Conservation (phyloP, 2,888 invertebrate genomes). For the Ectemnius cavifrons region DNA sequence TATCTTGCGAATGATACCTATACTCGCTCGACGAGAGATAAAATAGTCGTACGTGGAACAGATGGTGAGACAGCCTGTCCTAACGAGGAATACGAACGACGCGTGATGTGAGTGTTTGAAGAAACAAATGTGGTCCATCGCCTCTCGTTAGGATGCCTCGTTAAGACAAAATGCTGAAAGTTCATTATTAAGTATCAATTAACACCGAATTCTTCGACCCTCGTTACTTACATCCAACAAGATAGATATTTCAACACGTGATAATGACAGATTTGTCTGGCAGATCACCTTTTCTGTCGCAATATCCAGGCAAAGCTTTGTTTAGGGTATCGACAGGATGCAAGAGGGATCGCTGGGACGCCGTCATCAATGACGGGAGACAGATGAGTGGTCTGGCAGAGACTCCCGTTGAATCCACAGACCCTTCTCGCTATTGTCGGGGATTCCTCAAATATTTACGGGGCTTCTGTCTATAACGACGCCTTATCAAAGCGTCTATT, state of each 20-base stretch:
- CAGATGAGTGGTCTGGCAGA: not conserved
- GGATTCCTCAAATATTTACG: conserved; percentile 4
- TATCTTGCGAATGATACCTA: too few relatives aligned
- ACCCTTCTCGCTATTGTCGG: not conserved
- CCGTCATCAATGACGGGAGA: not conserved
- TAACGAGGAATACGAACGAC: not conserved
- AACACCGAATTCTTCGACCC: conserved; percentile 22
- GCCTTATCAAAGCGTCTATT: conserved; percentile 27
- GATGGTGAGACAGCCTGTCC: not conserved
- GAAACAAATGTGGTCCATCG: conserved; percentile 15
- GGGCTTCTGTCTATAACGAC: not conserved
- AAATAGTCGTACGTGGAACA: conserved; percentile 5
- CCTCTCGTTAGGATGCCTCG: conserved; percentile 38
- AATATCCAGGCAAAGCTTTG: too few relatives aligned
- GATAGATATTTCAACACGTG: too few relatives aligned
- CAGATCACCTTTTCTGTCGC: too few relatives aligned
- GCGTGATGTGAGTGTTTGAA: not conserved
- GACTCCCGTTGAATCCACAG: not conserved
- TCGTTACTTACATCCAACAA: too few relatives aligned
- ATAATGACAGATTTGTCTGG: not conserved
- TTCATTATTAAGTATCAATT: conserved; percentile 32
- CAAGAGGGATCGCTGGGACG: too few relatives aligned
- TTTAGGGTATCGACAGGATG: too few relatives aligned
- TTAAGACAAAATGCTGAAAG: not conserved
- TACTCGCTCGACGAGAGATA: not conserved